Conservation (phyloP, 2,888 invertebrate species). For the Oithona nana region DNA sequence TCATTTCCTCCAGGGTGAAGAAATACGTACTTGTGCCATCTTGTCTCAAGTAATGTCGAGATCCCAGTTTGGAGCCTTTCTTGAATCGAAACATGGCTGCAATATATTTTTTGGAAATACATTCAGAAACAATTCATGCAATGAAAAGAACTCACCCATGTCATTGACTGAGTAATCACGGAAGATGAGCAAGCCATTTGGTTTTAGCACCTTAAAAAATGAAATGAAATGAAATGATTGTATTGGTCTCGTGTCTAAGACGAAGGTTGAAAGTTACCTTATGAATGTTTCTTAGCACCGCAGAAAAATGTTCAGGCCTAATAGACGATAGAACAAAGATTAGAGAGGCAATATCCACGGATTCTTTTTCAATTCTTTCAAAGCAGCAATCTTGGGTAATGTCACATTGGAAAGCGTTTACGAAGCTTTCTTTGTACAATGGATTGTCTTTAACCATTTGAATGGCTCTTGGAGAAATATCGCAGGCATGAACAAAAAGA, state of each 20-base stretch:
- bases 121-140: conserved; percentile 69
- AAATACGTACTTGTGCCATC: conserved; percentile 83
- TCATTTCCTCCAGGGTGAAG: conserved; percentile 51
- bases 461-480: conserved; percentile 75
- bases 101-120: conserved; percentile 41
- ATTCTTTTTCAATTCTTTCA: conserved; percentile 27
- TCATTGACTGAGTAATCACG: conserved; percentile 88
- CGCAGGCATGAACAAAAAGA: conserved; percentile 64
- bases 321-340: conserved; percentile 91
- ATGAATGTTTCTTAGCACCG: conserved; percentile 39
- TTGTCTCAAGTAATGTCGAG: conserved; percentile 85
- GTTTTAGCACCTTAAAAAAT: conserved; percentile 42
- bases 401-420: conserved; percentile 67
- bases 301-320: conserved; percentile 57
- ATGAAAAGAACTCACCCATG: conserved; percentile 85
- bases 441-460: conserved; percentile 51
- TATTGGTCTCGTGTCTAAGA: too few species aligned
- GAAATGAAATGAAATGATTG: too few species aligned
- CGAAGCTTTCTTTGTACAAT: conserved; percentile 41
- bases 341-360: conserved; percentile 58
- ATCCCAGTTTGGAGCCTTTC: conserved; percentile 70
- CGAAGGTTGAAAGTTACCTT: too few species aligned
- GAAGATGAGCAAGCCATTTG: conserved; percentile 60
- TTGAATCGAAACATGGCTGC: conserved; percentile 49
- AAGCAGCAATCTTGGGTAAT: conserved; percentile 49